These are phyloP conservation scores for Amyelois transitella DNA, from an alignment of 1,140 invertebrate species.

Conservation along the genomic window DNA sequence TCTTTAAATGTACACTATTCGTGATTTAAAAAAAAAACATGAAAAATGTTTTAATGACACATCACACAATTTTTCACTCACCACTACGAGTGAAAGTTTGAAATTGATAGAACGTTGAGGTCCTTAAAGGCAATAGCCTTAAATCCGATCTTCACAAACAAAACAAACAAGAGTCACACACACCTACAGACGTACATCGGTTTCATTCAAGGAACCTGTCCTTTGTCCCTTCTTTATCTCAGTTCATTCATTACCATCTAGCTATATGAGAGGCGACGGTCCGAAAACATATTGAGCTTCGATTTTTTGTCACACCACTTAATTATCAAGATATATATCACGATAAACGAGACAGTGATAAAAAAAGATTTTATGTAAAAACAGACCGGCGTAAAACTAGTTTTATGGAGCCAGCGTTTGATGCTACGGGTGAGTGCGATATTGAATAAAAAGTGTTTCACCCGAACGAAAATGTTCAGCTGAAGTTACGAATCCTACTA, in stretches of 20 bases:
- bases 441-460: neutral
- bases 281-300: slow-evolving; percentile 66
- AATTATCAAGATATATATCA: slow-evolving; percentile 72
- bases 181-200: slow-evolving; percentile 15
- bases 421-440: neutral
- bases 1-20: too few relatives aligned
- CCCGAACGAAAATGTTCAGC: too few relatives aligned
- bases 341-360: slow-evolving; percentile 59
- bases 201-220: slow-evolving; percentile 50
- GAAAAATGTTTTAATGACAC: too few relatives aligned
- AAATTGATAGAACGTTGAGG: neutral
- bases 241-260: slow-evolving; percentile 72
- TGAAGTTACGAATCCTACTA: too few relatives aligned
- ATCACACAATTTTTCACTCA: too few relatives aligned
- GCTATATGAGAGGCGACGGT: slow-evolving; percentile 65
- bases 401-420: neutral
- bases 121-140: slow-evolving; percentile 6
- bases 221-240: slow-evolving; percentile 54
- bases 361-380: slow-evolving; percentile 49
- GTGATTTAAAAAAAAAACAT: too few relatives aligned
- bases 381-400: slow-evolving; percentile 10
- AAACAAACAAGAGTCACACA: slow-evolving; percentile 21
- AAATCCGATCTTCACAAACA: slow-evolving; percentile 6
- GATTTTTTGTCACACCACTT: slow-evolving; percentile 72
- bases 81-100: too few relatives aligned